Base-by-base conservation (phyloP, 2,888 invertebrate genomes). In the Agrotis clavis region DNA sequence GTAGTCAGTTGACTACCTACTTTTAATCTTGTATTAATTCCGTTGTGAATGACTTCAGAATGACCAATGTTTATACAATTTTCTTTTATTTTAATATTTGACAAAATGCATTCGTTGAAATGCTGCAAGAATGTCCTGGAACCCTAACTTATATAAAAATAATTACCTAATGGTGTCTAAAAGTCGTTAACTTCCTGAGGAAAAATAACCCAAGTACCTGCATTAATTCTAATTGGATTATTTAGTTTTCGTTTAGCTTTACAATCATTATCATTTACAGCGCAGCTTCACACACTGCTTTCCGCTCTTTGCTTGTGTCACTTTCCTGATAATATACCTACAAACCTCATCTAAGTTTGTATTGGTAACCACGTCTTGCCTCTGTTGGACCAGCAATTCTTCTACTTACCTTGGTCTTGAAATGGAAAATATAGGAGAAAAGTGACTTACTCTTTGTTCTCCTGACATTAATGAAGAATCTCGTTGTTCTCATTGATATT, bases 21-120 rank as follows among this genome's bases (percentile, higher is more conserved):
- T 48, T 62, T 57, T 35, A 59, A 67, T 59, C 60, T 63, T 35
- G 9, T 64, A 53, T 71, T 63, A 53, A 50, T 65, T 77, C 45
- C 11, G 13, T 30, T 59, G n/a, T 50, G 13, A 50, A 48, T 25
- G 18, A 45, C 71, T 81, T 71, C 63, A 64, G 47, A 71, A 50
- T 64, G 66, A 71, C 71, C 81, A 80, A 78, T 74, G 45, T 78
- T 67, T n/a, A 48, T 56, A 54, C 14, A 59, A 18, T 51, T 63
- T 50, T 30, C 25, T 41, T 67, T 11, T 67, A 21, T 57, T 35
- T 25, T 1, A 41, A 5, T 67, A 61, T 51, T 67, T 67, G 14
- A 61, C 25, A 1, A 25, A 41, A 11, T 59, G 16, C n/a, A 35
- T 35, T 53, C 25, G 6, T 56, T 30, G 25, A 21, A 41, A 56